phyloP scores from a whole-genome alignment of 2,113 vertebrate genomes.

The Scophthalmus maximus region DNA sequence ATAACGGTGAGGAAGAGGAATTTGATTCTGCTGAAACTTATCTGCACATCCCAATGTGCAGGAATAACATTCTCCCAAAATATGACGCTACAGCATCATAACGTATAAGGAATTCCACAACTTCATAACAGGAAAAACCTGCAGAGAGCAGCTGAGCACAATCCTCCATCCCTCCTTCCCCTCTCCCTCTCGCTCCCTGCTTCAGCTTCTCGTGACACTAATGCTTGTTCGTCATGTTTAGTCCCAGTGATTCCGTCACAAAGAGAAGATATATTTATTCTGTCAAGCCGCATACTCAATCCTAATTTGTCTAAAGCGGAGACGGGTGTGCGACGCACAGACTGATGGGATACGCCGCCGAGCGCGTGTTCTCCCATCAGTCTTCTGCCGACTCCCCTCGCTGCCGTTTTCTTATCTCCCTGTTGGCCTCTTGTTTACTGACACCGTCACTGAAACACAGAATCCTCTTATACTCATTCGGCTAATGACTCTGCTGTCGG shows the following conservation, averaged over 20 bases:
- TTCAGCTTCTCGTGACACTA: conserved; percentile 83
- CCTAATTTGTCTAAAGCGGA: conserved; percentile 91
- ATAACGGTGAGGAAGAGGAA: too few species aligned
- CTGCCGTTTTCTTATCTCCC: conserved; percentile 91
- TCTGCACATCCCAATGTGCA: too few species aligned
- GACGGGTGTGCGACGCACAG: conserved; percentile 86
- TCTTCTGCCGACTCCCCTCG: conserved; percentile 82
- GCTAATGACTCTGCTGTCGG: conserved; percentile 65
- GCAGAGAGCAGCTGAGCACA: neutral
- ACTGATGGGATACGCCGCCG: conserved; percentile 88
- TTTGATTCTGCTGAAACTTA: too few species aligned
- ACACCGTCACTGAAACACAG: conserved; percentile 76
- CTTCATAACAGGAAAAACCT: neutral
- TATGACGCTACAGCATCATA: neutral
- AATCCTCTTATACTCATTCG: conserved; percentile 63
- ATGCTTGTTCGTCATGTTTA: conserved; percentile 91
- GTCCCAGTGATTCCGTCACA: conserved; percentile 91
- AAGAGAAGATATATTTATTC: conserved; percentile 90
- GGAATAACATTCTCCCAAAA: neutral
- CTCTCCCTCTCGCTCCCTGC: conserved; percentile 3
- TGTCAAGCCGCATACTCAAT: conserved; percentile 85
- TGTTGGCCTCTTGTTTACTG: conserved; percentile 73
- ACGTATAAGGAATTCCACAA: neutral
- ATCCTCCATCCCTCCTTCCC: conserved; percentile 12
- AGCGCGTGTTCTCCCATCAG: conserved; percentile 90